A percentile compares a stretch with the other conserved stretches of the same genome.
Conservation (phyloP, 1,140 invertebrate species). For the Drosophila nigromelanica region DNA sequence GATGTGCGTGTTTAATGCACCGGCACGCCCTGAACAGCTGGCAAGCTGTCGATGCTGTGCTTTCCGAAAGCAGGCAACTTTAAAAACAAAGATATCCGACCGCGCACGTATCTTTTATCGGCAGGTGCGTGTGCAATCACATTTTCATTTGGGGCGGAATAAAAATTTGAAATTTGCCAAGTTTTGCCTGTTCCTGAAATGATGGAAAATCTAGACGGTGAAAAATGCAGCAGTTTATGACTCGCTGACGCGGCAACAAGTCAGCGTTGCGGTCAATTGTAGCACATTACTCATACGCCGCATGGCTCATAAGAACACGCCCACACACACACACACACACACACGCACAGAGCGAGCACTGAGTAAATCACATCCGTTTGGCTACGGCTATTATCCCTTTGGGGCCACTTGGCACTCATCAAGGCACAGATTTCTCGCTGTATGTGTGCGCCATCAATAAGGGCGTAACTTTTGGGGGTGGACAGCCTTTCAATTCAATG, state of each 20-base stretch:
- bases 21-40: constrained; percentile 20
- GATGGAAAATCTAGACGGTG: neutral
- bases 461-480: constrained; percentile 34
- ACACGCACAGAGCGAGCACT: neutral
- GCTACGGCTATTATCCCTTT: constrained; percentile 66
- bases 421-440: constrained; percentile 42
- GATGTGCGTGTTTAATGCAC: constrained; percentile 22
- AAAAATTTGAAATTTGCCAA: neutral
- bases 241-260: constrained; percentile 56
- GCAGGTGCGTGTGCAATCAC: constrained; percentile 8
- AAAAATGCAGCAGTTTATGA: constrained; percentile 30
- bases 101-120: constrained; percentile 1
- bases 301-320: constrained; percentile 17
- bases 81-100: neutral
- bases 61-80: neutral
- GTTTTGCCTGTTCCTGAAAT: constrained; percentile 13
- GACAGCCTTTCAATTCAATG: constrained; percentile 18
- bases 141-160: constrained; percentile 1
- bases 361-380: constrained; percentile 48
- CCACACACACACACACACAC: neutral
- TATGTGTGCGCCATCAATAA: constrained; percentile 57
- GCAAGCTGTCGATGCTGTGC: constrained; percentile 7
- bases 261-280: constrained; percentile 62
- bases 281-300: constrained; percentile 70
- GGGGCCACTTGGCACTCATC: constrained; percentile 69